Evolutionary conservation across 2,797 vertebrate genomes (phyloP).

Genomic region (Acipenser oxyrinchus): DNA sequence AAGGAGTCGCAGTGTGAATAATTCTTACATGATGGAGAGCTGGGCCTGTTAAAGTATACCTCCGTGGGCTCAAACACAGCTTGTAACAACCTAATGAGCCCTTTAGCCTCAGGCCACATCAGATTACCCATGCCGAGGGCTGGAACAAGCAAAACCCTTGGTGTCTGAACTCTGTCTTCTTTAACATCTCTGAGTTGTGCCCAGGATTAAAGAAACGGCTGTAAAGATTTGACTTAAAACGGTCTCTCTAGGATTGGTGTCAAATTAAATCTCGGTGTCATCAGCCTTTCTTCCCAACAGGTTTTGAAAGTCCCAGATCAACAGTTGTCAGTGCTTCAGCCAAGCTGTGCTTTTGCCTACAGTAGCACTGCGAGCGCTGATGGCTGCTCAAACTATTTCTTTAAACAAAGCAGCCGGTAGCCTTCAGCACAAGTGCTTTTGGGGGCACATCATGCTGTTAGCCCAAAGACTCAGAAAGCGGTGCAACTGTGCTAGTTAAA

Average conservation of each 20-base stretch:
- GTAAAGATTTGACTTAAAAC: conserved; percentile 34
- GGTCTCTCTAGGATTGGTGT: conserved; percentile 38
- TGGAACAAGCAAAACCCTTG: conserved; percentile 24
- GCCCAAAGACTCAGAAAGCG: conserved; percentile 44
- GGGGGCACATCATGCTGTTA: conserved; percentile 41
- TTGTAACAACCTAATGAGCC: conserved; percentile 51
- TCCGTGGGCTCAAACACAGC: conserved; percentile 52
- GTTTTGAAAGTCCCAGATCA: conserved; percentile 41
- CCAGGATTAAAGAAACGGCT: conserved; percentile 36
- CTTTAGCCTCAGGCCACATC: conserved; percentile 43
- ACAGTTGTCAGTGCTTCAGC: conserved; percentile 44
- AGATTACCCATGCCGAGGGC: conserved; percentile 8
- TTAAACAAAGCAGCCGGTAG: conserved; percentile 35
- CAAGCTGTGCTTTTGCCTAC: conserved; percentile 37
- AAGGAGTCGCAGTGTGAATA: conserved; percentile 6
- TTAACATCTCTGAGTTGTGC: conserved; percentile 26
- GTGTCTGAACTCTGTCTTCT: conserved; percentile 29
- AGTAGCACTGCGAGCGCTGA: conserved; percentile 36
- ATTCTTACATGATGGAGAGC: conserved; percentile 18
- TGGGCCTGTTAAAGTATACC: conserved; percentile 47
- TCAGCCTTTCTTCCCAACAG: conserved; percentile 37
- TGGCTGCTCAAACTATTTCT: conserved; percentile 33
- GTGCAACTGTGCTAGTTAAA: conserved; percentile 46
- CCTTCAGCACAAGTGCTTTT: conserved; percentile 36
- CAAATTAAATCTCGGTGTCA: conserved; percentile 44